Evolutionary conservation across 2,888 invertebrate species (phyloP), one percentile per base, ranked within the genome.

Genomic region (Agelastica alni): DNA sequence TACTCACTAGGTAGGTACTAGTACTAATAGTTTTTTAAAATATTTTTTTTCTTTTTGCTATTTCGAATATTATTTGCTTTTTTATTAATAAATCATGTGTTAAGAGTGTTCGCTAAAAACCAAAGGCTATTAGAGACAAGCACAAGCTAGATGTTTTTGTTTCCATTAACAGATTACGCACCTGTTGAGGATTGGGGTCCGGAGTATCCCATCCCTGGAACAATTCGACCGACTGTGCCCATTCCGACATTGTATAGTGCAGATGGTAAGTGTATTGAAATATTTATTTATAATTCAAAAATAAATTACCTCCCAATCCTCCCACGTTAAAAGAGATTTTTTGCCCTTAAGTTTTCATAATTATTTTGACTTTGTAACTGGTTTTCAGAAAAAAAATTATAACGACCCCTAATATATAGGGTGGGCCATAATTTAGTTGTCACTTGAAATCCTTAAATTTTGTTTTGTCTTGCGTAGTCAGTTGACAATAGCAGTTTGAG

Each of bases 231-330:
- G 75, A 81, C 84, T 55, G 82, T 91, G 65, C 91, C 90, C 3
- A 88, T 91, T 84, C 89, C 91, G 1, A 91, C 90, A 0, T 79
- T 91, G 20, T 90, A 90, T 74, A 90, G 85, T 62, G 88, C 88
- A 39, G 89, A 90, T 80, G 81, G 83, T 83, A 77, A 71, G 73
- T 66, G 32, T 13, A 37, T 44, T 12, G 14, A 43, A 17, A 13
- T 12, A 20, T n/a, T n/a, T n/a, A n/a, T n/a, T n/a, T n/a, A n/a
- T n/a, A n/a, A n/a, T n/a, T n/a, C n/a, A n/a, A n/a, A n/a, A n/a
- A n/a, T n/a, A n/a, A n/a, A n/a, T n/a, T n/a, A n/a, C n/a, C n/a
- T n/a, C n/a, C n/a, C n/a, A n/a, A n/a, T n/a, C n/a, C n/a, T n/a
- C n/a, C n/a, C n/a, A n/a, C n/a, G n/a, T n/a, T n/a, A n/a, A n/a